Evolutionary conservation across 2,797 vertebrate species (phyloP), one percentile per base, ranked within the genome.

Genomic region (Coendou prehensilis): DNA sequence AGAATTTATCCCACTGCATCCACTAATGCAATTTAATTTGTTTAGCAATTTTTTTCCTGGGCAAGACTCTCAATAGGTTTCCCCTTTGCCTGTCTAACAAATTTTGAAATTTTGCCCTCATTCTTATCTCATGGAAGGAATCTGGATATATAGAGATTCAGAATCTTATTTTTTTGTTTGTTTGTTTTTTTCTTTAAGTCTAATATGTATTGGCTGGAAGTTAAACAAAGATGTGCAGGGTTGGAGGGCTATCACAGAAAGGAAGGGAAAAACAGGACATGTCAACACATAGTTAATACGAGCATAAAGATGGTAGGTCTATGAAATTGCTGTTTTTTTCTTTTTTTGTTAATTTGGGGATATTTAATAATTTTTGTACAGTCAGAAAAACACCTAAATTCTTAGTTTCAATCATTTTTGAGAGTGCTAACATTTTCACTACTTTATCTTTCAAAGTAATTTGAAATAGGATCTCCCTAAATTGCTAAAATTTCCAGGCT

Each of bases 31-130:
- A 92, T 50, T 76, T 81, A 52, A 94, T 82, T 86, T 89, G 52
- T 52, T 95, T 80, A 41, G 23, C 2, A 84, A 13, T 57, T 80
- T 85, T 96, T 82, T 96, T 93, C 37, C 41, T 61, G 8, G 26
- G 20, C 11, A 80, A 86, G 11, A 59, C 2, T 80, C 64, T 47
- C 94, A 95, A 37, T 84, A 87, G 88, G 28, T 80, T 81, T 61
- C 59, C 11, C 30, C 80, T 75, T 78, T 94, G 71, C 41, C 57
- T 81, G 11, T 67, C 4, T 37, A 91, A 63, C 11, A 86, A 69
- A 96, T 91, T 92, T 81, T 59, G 75, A 94, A n/a, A 83, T 89
- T 83, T 84, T 59, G 6, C 30, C 30, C 63, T 18, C 4, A 87
- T 57, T 73, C 5, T 7, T 87, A 28, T 23, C 14, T 91, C 69